Base-by-base conservation (phyloP, 2,888 invertebrate genomes). In the Gandaritis pyraliata region DNA sequence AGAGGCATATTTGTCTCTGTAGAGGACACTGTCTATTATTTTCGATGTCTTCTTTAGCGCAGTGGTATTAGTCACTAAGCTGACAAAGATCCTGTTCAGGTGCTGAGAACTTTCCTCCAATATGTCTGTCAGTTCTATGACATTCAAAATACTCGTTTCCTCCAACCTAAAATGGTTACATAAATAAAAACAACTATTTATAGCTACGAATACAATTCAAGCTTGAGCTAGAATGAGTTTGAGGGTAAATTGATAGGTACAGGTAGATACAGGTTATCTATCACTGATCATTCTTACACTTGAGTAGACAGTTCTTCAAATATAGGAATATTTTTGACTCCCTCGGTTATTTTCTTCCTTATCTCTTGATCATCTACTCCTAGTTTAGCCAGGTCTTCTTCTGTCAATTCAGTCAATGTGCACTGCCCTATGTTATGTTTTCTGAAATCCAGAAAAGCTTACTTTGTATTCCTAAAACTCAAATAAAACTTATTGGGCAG, bases 1-100 rank as follows among this genome's bases (percentile, higher is more conserved):
- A 23, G 92, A 90, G 43, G 90, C 88, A 80, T 85, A 90, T 73
- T 87, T 86, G 60, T 92, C 90, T 77, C 85, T 81, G 63, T 85
- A 77, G 10, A 90, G 70, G 48, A 89, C 74, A 69, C 81, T 85
- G 65, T 92, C 91, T 11, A 80, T 66, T 59, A 86, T 69, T 61
- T 81, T 83, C 30, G 84, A 81, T 18, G 82, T 82, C 61, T 87
- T 90, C 67, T 85, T 87, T 38, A 93, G 63, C 15, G 87, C 83
- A 61, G 86, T 67, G 46, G 84, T 86, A 52, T 86, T 91, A 18
- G 89, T 84, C 56, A 87, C 71, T 72, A 90, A 76, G 68, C 91
- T 91, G 15, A 91, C 75, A 63, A 89, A 85, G 60, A 92, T 85
- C 69, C 87, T 84, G 63, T 89, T 83, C 15, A 92, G 69, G 58